A percentile compares a stretch with the other conserved stretches of the same genome.
Conservation (phyloP, 2,113 vertebrate species). For the Spermophilus dauricus region DNA sequence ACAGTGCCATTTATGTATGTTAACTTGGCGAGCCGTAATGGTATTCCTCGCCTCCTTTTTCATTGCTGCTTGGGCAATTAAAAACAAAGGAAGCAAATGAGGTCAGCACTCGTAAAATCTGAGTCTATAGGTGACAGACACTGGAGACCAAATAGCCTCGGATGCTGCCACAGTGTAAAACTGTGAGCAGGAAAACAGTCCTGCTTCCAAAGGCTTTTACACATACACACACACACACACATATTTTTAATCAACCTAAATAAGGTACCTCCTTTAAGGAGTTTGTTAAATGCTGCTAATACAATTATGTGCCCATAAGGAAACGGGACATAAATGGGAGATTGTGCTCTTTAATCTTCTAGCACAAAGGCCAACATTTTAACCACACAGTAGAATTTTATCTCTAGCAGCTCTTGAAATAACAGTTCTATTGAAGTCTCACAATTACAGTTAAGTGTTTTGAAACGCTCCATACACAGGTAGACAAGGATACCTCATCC, state of each 20-base stretch:
- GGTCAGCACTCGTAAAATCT: conserved; percentile 85
- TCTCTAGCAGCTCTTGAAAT: conserved; percentile 48
- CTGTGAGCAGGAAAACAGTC: conserved; percentile 45
- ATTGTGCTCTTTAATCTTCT: conserved; percentile 56
- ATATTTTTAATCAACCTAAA: conserved; percentile 11
- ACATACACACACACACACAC: too few relatives aligned
- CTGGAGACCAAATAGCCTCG: conserved; percentile 66
- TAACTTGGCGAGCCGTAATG: conserved; percentile 91
- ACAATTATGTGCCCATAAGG: neutral
- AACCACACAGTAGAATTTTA: conserved; percentile 42
- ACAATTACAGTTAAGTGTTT: conserved; percentile 64
- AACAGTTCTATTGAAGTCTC: neutral
- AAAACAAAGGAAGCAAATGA: conserved; percentile 84
- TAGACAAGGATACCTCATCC: neutral
- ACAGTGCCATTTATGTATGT: conserved; percentile 95
- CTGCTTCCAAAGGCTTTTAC: conserved; percentile 61
- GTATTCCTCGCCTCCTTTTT: conserved; percentile 66
- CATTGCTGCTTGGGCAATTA: conserved; percentile 79
- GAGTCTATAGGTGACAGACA: conserved; percentile 67
- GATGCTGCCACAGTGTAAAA: conserved; percentile 47
- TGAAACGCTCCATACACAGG: conserved; percentile 40
- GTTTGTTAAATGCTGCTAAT: conserved; percentile 2
- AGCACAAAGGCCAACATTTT: conserved; percentile 63
- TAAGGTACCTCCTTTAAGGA: conserved; percentile 30
- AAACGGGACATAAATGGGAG: neutral